Evolutionary conservation across 64 coral and sea anemone species (phyloP), one percentile per base, ranked within the genome.

Genomic region (Stylophora pistillata): DNA sequence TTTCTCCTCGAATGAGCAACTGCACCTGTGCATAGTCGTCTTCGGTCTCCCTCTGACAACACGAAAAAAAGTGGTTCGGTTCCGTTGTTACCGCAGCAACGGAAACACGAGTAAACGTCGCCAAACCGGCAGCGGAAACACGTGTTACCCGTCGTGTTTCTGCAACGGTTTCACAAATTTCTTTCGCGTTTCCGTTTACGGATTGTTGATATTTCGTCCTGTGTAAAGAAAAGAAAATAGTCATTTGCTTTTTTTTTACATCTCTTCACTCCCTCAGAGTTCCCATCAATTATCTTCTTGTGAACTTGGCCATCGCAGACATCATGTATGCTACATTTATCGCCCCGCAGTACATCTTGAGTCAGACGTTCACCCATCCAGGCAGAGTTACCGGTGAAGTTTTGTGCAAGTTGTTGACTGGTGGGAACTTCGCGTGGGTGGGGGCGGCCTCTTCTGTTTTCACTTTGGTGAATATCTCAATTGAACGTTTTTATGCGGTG

Each of bases 401-500:
- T 18, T 53, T 85, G 21, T 66, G 85, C 85, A 73, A 23, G 15
- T 15, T 87, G 60, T 57, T 55, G 5, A 87, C 69, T n/a, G 37
- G 61, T 74, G 41, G 37, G 29, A 87, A n/a, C 26, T 20, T 87
- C 27, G 85, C 47, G 9, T 74, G 71, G 85, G 29, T 87, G 20
- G 85, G 85, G 30, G 85, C 37, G 12, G 52, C 57, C 7, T 55
- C 69, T 3, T 87, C 85, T 10, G 69, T 58, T 21, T 87, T 71
- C 2, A 74, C 47, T 15, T 71, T 74, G 52, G 69, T 87, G 14
- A 26, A 20, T 15, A 57, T 87, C 29, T 37, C 85, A 0, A 11
- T 87, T 32, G 85, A 87, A 58, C 85, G 85, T 2, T 74, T 21
- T 47, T 56, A 65, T n/a, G 47, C 71, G 25, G 85, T 87, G 29